Conservation (phyloP, 2,888 invertebrate genomes). For the Blera fallax region DNA sequence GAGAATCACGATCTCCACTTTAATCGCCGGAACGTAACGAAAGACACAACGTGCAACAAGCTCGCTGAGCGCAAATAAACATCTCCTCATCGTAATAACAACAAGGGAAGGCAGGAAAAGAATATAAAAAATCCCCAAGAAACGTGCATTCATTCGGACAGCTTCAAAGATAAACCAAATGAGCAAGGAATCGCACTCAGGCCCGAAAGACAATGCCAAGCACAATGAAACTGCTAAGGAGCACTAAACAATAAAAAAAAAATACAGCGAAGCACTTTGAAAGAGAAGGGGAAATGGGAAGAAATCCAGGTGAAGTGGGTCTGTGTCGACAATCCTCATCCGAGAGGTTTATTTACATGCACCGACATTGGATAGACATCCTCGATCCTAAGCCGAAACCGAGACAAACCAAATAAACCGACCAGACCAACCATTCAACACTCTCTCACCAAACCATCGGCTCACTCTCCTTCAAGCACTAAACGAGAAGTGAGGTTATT, state of each 20-base stretch:
- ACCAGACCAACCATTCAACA: slow-evolving; percentile 19
- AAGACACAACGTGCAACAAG: slow-evolving; percentile 69
- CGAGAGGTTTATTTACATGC: slow-evolving; percentile 62
- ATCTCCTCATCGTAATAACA: slow-evolving; percentile 20
- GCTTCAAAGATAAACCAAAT: slow-evolving; percentile 68
- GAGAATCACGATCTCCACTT: slow-evolving; percentile 71
- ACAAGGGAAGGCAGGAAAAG: slow-evolving; percentile 8
- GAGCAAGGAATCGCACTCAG: slow-evolving; percentile 69
- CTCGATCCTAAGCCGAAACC: slow-evolving; percentile 33
- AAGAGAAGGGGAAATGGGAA: not conserved
- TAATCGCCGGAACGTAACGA: slow-evolving; percentile 66
- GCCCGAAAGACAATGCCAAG: slow-evolving; percentile 60
- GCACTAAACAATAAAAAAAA: slow-evolving; percentile 28
- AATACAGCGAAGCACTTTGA: not conserved
- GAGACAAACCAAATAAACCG: slow-evolving; percentile 33
- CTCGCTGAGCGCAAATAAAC: slow-evolving; percentile 64
- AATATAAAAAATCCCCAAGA: slow-evolving; percentile 21
- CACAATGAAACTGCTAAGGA: slow-evolving; percentile 55
- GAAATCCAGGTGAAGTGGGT: slow-evolving; percentile 67
- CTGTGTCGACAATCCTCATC: slow-evolving; percentile 35
- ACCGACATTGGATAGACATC: slow-evolving; percentile 54
- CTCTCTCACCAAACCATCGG: slow-evolving; percentile 8
- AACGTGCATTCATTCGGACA: slow-evolving; percentile 71
- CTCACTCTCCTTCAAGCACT: not conserved
- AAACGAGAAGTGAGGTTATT: not conserved